Conservation (phyloP, 2,797 vertebrate species). For the Rhincodon typus region DNA sequence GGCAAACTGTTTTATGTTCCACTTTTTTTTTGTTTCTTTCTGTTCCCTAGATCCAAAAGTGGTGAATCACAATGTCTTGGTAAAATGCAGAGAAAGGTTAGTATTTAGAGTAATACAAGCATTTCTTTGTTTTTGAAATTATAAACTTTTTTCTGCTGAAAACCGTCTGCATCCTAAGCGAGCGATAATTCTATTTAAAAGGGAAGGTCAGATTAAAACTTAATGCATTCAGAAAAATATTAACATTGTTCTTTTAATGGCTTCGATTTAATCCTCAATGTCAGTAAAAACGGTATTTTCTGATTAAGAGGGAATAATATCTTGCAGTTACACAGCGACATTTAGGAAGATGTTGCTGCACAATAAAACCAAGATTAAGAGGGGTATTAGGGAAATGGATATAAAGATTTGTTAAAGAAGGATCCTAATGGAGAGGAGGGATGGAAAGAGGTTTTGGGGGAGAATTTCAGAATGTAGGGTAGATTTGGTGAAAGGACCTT, state of each 20-base stretch:
- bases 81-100: slow-evolving; percentile 9
- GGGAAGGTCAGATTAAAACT: slow-evolving; percentile 34
- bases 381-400: neutral
- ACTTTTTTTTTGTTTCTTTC: neutral
- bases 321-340: neutral
- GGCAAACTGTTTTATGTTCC: slow-evolving; percentile 52
- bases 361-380: neutral
- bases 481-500: too few relatives aligned
- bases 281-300: neutral
- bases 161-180: neutral
- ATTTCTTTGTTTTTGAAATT: neutral
- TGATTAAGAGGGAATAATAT: neutral
- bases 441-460: too few relatives aligned
- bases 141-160: neutral
- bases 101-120: neutral
- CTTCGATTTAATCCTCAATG: neutral
- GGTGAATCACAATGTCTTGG: slow-evolving; percentile 12
- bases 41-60: neutral
- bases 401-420: neutral
- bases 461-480: too few relatives aligned
- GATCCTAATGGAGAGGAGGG: neutral
- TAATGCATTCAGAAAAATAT: slow-evolving; percentile 51
- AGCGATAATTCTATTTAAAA: slow-evolving; percentile 23
- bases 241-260: neutral
- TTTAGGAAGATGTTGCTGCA: neutral